phyloP scores from a whole-genome alignment of 2,888 invertebrate species.

The Capitulum mitella region DNA sequence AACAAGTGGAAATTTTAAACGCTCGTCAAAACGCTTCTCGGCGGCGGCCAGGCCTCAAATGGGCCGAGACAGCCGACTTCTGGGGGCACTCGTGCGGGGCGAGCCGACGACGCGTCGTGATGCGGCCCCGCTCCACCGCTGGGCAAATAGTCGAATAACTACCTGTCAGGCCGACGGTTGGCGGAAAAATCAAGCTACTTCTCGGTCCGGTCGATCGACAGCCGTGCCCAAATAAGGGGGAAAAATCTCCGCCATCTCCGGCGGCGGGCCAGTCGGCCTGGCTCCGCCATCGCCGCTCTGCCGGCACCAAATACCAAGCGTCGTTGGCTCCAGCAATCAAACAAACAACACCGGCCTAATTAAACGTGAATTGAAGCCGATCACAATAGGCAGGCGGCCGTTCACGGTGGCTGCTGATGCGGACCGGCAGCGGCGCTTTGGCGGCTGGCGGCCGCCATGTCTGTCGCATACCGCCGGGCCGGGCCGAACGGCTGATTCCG shows the following conservation, averaged over 20 bases:
- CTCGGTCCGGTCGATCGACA: neutral
- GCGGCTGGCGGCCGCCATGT: neutral
- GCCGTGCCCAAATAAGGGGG: neutral
- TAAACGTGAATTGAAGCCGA: neutral
- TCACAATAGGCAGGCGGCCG: neutral
- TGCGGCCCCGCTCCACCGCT: neutral
- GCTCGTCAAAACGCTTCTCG: neutral
- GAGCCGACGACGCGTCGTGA: neutral
- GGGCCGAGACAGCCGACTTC: neutral
- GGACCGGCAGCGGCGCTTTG: neutral
- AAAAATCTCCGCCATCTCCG: neutral
- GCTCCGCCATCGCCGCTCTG: neutral
- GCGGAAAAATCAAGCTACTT: slow-evolving; percentile 15
- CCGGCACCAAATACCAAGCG: neutral
- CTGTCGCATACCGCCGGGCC: neutral
- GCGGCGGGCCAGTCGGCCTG: neutral
- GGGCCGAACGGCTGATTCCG: too few species aligned
- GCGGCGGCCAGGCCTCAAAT: neutral
- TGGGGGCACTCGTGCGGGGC: neutral
- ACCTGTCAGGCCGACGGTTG: neutral
- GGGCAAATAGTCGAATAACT: neutral
- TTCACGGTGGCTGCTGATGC: neutral
- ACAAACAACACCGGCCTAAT: slow-evolving; percentile 8
- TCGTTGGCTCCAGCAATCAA: neutral
- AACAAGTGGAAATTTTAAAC: slow-evolving; percentile 13